These are phyloP conservation scores for Cygnus olor DNA, from an alignment of 2,797 vertebrate species.

Conservation along the genomic window DNA sequence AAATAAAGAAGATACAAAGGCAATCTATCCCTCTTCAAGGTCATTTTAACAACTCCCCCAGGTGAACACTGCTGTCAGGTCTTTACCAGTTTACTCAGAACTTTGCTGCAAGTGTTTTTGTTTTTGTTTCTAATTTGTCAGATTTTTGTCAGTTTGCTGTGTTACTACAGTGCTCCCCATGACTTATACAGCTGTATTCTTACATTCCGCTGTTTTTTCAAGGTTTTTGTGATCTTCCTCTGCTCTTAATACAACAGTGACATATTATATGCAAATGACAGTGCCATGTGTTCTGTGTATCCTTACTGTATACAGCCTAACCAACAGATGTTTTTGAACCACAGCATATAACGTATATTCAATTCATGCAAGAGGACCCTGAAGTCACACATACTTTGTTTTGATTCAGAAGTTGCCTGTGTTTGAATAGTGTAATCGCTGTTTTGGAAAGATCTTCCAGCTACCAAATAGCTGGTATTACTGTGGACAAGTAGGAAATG, in stretches of 20 bases:
- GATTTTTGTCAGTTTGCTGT: slow-evolving; percentile 2
- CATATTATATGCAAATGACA: slow-evolving; percentile 18
- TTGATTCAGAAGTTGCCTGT: slow-evolving; percentile 42
- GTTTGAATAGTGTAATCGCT: neutral
- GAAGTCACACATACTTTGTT: slow-evolving; percentile 31
- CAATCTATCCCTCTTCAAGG: neutral
- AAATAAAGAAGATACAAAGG: neutral
- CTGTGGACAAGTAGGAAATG: neutral
- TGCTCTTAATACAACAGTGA: neutral
- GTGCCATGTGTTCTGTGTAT: slow-evolving; percentile 40
- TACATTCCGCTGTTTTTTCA: neutral
- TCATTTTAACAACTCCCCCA: neutral
- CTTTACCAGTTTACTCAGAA: neutral
- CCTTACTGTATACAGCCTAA: neutral
- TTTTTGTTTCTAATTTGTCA: neutral
- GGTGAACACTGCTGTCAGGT: neutral
- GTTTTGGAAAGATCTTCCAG: slow-evolving; percentile 26
- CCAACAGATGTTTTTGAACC: slow-evolving; percentile 45
- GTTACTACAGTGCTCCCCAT: neutral
- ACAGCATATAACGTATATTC: neutral
- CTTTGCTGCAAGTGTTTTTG: neutral
- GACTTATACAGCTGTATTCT: neutral
- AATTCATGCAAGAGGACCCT: neutral
- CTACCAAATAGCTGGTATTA: slow-evolving; percentile 8
- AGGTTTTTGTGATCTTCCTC: neutral